Evolutionary conservation across 2,888 invertebrate genomes (phyloP), one percentile per base, ranked within the genome.

Genomic region (Microdon myrmicae): DNA sequence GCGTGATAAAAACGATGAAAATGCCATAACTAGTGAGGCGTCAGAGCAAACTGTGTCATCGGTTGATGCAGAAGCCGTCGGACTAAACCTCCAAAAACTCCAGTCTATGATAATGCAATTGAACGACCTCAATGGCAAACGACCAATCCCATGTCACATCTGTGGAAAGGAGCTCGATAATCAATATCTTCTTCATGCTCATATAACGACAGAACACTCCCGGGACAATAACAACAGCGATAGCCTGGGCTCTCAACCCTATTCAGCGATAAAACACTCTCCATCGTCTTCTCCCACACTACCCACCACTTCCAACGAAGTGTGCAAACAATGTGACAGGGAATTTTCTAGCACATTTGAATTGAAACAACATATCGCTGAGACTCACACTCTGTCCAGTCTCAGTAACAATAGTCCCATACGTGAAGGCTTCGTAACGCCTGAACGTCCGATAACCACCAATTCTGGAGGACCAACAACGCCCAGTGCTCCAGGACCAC

Each of bases 91-190:
- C 8, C 90, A 92, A 68, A 93, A 94, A 76, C 79, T 94, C 49
- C 94, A 94, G 79, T 91, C 91, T 12, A 96, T 93, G 94, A 91
- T 92, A 72, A 86, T 90, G 71, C 94, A 91, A 79, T 81, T 93
- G 72, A 96, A 92, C 79, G 92, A 90, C 69, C 81, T 92, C 34
- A 90, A 90, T 69, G 86, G 84, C 0, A 82, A 82, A 58, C 82
- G 84, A 64, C 79, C 81, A 3, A 74, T 83, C 14, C 80, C 81
- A 13, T 92, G 92, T 74, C 85, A 83, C 48, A 79, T 89, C 9
- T 92, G 92, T 71, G 86, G 86, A 22, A 85, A 86, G 66, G 89
- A 89, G 67, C 84, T 87, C 73, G 89, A 89, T 67, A 86, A 88
- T 72, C 86, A 87, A 68, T 87, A 87, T 71, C 86, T 86, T 54